Base-by-base conservation (phyloP, 1,140 invertebrate genomes). In the Epicauta chinensis region DNA sequence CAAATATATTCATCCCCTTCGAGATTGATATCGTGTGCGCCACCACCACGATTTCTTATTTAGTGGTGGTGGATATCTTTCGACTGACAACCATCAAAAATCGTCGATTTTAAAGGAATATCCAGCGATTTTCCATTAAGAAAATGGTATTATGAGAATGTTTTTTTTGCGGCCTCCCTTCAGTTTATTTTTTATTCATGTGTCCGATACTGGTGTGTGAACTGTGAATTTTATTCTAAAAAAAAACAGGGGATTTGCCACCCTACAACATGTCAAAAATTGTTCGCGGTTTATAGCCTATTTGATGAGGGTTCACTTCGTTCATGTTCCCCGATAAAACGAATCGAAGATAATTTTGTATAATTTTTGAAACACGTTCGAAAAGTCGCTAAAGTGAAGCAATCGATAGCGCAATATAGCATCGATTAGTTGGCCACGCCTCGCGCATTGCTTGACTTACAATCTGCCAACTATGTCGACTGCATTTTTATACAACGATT, bases 211-310 rank as follows among this genome's bases (percentile, higher is more conserved):
- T 42, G 55, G 52, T 53, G 56, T 59, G 59, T 62, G 53, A 60
- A 65, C 63, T 65, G 60, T 59, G 64, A 65, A 65, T 64, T 65
- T 65, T 64, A 65, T 63, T 61, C 58, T 58, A 57, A 64, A 65
- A 60, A 5, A 30, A 12, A 34, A 47, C 51, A 30, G 55, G 58
- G 60, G 55, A 56, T 60, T 61, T 53, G 40, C 58, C 64, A 60
- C 55, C 39, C 47, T 50, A 56, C 58, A n/a, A n/a, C n/a, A 62
- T 58, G 64, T 65, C 64, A 65, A 58, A 65, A 65, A 65, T 65
- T 64, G 62, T 65, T 65, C 61, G 61, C 64, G 60, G 61, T 62
- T 65, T 65, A 64, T 62, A 56, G 58, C 53, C 40, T 57, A 58
- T 64, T 62, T 65, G 64, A 64, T 59, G 60, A 64, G 62, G 64